phyloP scores from a whole-genome alignment of 2,113 vertebrate genomes.

The Ceratotherium simum region DNA sequence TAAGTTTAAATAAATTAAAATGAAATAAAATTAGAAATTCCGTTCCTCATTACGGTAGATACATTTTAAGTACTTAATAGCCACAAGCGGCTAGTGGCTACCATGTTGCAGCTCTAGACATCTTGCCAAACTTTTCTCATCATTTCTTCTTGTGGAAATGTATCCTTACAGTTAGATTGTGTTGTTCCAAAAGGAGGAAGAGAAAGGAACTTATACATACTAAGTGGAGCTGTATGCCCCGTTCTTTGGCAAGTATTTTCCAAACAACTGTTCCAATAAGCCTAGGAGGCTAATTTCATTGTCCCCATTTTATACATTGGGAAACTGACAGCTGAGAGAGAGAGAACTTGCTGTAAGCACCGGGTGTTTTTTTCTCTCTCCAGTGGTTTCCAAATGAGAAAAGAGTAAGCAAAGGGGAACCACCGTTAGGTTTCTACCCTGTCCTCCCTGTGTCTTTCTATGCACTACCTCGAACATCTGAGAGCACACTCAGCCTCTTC shows the following conservation, averaged over 20 bases:
- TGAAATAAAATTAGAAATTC: background rate
- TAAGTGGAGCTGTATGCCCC: background rate
- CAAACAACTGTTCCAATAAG: background rate
- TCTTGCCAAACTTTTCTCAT: background rate
- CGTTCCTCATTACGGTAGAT: background rate
- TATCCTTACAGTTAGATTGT: background rate
- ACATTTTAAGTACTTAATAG: background rate
- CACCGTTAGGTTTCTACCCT: background rate
- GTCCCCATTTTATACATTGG: background rate
- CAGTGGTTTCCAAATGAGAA: background rate
- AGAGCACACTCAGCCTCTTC: background rate
- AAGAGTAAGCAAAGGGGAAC: background rate
- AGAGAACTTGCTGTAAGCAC: background rate
- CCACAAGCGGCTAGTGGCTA: background rate
- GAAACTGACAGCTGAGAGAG: background rate
- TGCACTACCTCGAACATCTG: background rate
- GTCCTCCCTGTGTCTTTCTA: background rate
- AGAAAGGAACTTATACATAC: background rate
- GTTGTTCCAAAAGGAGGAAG: background rate
- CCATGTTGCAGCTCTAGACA: background rate
- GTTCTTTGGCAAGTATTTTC: background rate
- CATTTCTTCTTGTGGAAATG: background rate
- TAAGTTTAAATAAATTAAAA: constrained; percentile 30
- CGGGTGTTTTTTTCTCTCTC: background rate
- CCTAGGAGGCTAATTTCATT: background rate